Base-by-base conservation (phyloP, 2,113 vertebrate species). In the Diphyllodes magnificus region DNA sequence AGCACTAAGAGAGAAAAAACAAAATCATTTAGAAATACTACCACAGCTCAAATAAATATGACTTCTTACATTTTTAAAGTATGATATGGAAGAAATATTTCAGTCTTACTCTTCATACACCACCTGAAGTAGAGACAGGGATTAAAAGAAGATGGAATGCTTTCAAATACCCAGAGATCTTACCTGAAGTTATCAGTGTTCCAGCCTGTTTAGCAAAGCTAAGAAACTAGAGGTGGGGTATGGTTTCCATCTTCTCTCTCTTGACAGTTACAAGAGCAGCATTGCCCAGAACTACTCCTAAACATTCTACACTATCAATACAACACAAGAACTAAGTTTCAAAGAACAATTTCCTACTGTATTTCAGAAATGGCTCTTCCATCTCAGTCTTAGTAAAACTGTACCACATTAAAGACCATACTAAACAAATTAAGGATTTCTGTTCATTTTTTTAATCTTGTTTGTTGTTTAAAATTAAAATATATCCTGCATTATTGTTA, bases 1-100 rank as follows among this genome's bases (percentile, higher is more conserved):
- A 97, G 99, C 99, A 6, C 99, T 99, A 96, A 45, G 30, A 95
- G 47, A 82, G 6, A 93, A 77, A 61, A 80, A 82, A 3, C 0
- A 13, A 69, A 75, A 81, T 5, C 0, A 45, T 56, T 96, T 59
- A 85, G 42, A 77, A 93, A 61, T 49, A 82, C 28, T 45, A 59
- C 14, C 35, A 77, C 39, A 80, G 51, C 39, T 88, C 42, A 77
- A 51, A 81, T 64, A 81, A 90, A 81, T 49, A 85, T 0, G 2
- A 82, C 16, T 22, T 82, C 22, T 86, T 69, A 35, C 18, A 86
- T 82, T 94, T 57, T 71, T 61, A 63, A 85, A 82, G 27, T 70
- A 60, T 6, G 27, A 90, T 11, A 65, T 0, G 4, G n/a, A 86
- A 86, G 39, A 51, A 84, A 47, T 47, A 35, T 53, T 57, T 59